phyloP scores from a whole-genome alignment of 2,113 vertebrate species.

The Apus apus region DNA sequence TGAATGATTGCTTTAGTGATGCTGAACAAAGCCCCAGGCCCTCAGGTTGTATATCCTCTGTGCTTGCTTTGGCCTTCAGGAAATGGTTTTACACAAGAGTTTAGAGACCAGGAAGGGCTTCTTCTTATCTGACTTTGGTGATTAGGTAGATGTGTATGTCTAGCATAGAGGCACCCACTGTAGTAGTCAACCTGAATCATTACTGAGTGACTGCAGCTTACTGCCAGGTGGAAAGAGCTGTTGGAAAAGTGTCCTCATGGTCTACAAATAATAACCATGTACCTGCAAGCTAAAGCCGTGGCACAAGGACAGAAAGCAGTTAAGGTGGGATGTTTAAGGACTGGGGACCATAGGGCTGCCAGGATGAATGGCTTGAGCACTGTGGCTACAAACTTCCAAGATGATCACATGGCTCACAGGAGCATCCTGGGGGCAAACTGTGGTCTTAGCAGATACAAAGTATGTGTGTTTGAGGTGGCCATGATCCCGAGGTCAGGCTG shows the following conservation, averaged over 20 bases:
- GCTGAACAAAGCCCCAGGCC: not conserved
- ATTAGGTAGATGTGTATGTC: not conserved
- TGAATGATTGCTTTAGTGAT: not conserved
- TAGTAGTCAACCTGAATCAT: not conserved
- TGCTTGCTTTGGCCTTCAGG: not conserved
- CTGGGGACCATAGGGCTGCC: not conserved
- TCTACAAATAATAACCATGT: not conserved
- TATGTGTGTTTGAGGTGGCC: not conserved
- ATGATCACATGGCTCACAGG: not conserved
- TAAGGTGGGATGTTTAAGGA: not conserved
- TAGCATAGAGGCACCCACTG: not conserved
- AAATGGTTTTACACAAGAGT: not conserved
- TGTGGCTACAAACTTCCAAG: not conserved
- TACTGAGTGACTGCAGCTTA: not conserved
- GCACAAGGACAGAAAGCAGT: not conserved
- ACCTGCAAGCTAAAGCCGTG: not conserved
- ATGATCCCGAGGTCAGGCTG: not conserved
- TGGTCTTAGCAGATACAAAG: not conserved
- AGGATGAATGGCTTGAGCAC: not conserved
- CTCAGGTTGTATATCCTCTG: not conserved
- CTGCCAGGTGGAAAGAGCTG: not conserved
- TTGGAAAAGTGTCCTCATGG: not conserved
- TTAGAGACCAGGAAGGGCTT: not conserved
- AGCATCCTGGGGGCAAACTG: not conserved
- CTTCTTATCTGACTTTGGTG: not conserved